Percentiles rank a stretch among this genome's conserved stretches.
Conservation (phyloP, 2,113 vertebrate species). For the Halichoeres trimaculatus region DNA sequence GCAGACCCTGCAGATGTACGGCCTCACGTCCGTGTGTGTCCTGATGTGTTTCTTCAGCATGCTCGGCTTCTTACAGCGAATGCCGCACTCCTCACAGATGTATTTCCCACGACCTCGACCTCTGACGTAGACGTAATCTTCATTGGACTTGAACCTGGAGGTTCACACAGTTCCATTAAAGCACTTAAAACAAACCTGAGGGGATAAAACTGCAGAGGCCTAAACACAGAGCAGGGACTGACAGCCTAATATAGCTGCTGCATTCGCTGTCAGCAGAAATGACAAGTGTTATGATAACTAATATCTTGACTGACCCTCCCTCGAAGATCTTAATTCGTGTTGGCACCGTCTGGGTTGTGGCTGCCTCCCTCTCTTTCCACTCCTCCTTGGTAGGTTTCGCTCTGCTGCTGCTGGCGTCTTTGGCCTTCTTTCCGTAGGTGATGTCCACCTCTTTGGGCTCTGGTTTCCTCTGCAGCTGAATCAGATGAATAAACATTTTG, state of each 20-base stretch:
- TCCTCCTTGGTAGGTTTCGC: conserved; percentile 93
- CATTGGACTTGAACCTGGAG: conserved; percentile 96
- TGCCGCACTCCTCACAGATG: conserved; percentile 99
- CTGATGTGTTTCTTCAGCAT: conserved; percentile 99
- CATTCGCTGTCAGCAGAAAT: conserved; percentile 52
- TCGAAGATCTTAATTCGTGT: conserved; percentile 98
- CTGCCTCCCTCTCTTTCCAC: conserved; percentile 91
- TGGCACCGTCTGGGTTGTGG: conserved; percentile 89
- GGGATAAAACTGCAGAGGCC: background rate
- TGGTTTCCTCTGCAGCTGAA: conserved; percentile 91
- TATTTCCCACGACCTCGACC: conserved; percentile 98
- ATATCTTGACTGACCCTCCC: conserved; percentile 91
- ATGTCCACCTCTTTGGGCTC: conserved; percentile 91
- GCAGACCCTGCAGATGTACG: conserved; percentile 97
- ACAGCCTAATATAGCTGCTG: conserved; percentile 28
- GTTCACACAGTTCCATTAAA: conserved; percentile 4
- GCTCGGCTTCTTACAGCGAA: conserved; percentile 99
- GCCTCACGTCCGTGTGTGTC: conserved; percentile 96
- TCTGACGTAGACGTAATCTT: conserved; percentile 98
- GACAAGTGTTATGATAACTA: conserved; percentile 46
- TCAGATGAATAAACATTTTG: conserved; percentile 64
- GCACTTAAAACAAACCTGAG: conserved; percentile 2
- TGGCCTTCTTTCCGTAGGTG: conserved; percentile 91
- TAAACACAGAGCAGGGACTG: background rate
- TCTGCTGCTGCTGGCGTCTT: conserved; percentile 90